Conservation (phyloP, 2,888 invertebrate genomes). For the Drosophila fungiperda region DNA sequence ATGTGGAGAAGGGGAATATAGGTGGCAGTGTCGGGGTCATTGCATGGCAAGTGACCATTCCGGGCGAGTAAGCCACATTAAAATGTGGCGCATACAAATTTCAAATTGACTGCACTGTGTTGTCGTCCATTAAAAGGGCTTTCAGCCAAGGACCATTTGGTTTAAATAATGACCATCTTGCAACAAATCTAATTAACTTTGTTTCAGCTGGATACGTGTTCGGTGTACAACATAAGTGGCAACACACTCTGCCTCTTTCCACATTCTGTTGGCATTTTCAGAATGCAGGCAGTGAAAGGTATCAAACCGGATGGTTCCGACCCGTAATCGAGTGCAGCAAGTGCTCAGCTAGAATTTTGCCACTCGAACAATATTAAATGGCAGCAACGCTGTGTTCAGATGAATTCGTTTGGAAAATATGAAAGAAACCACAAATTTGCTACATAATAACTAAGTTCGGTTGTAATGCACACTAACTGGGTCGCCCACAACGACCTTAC, state of each 20-base stretch:
- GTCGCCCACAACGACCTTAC: conserved; percentile 13
- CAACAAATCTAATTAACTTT: conserved; percentile 79
- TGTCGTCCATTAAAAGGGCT: conserved; percentile 46
- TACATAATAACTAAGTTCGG: conserved; percentile 31
- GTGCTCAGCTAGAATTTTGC: conserved; percentile 51
- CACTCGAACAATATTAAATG: conserved; percentile 40
- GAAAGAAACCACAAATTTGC: conserved; percentile 43
- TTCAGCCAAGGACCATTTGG: conserved; percentile 43
- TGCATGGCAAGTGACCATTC: conserved; percentile 51
- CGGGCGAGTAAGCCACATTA: conserved; percentile 66
- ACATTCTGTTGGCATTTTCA: conserved; percentile 2
- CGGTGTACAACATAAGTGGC: conserved; percentile 43
- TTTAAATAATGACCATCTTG: conserved; percentile 73
- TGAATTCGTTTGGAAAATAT: conserved; percentile 72
- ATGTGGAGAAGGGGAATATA: neutral
- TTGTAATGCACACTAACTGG: conserved; percentile 34
- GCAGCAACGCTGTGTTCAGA: conserved; percentile 38
- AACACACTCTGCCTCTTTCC: neutral
- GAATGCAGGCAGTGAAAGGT: conserved; percentile 26
- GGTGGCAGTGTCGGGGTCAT: conserved; percentile 32
- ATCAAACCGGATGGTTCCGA: conserved; percentile 60
- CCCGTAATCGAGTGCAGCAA: conserved; percentile 71
- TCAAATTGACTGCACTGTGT: conserved; percentile 57
- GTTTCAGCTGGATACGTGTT: conserved; percentile 71
- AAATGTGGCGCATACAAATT: conserved; percentile 57